Percentiles rank a stretch among this genome's conserved stretches.
Conservation (phyloP, 1,140 invertebrate genomes). For the Drosophila kepulauana region DNA sequence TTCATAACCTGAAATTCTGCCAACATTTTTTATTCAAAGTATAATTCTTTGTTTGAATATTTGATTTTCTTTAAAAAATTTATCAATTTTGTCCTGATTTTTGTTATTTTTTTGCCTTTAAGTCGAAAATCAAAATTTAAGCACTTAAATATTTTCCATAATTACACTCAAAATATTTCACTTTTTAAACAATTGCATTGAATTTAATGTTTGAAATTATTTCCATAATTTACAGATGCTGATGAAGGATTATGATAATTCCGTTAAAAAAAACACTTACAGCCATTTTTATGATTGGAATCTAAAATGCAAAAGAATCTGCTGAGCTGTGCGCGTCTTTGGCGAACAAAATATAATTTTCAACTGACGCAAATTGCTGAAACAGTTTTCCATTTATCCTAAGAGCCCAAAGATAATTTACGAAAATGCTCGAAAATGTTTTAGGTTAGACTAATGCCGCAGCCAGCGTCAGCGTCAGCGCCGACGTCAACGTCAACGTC, state of each 20-base stretch:
- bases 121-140: no score
- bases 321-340: slow-evolving; percentile 57
- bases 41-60: no score
- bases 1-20: no score
- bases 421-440: slow-evolving; percentile 69
- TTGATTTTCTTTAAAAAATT: no score
- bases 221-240: not conserved
- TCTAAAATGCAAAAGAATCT: slow-evolving; percentile 48
- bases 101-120: no score
- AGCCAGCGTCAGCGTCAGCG: slow-evolving; percentile 11
- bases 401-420: slow-evolving; percentile 72
- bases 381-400: slow-evolving; percentile 82
- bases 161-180: not conserved
- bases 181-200: not conserved
- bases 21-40: no score
- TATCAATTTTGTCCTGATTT: no score
- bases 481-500: slow-evolving; percentile 29
- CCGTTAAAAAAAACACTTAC: slow-evolving; percentile 59
- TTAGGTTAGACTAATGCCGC: slow-evolving; percentile 73
- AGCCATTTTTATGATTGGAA: slow-evolving; percentile 66
- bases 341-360: slow-evolving; percentile 71
- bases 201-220: slow-evolving; percentile 7
- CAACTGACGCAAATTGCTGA: slow-evolving; percentile 80
- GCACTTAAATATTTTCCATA: not conserved
- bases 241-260: not conserved